Evolutionary conservation across 2,888 invertebrate species (phyloP).

Genomic region (Sabatieria punctata): DNA sequence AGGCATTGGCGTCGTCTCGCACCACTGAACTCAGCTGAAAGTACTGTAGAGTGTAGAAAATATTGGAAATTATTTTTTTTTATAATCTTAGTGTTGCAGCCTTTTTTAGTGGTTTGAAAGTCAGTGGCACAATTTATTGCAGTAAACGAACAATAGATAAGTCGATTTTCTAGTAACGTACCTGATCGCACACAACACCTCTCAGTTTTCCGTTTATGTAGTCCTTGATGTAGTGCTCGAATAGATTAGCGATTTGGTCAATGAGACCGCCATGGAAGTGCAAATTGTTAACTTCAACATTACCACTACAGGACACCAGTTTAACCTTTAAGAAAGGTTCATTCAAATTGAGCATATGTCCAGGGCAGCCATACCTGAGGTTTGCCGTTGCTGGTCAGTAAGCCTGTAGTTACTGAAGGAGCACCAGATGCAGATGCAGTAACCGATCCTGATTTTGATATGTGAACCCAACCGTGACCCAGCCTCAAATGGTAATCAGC

Average conservation of each 20-base stretch:
- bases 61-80: not conserved
- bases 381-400: no score
- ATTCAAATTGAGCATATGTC: no score
- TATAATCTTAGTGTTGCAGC: no score
- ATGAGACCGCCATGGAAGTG: not conserved
- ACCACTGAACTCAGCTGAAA: not conserved
- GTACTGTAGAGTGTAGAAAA: not conserved
- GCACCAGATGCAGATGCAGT: not conserved
- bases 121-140: no score
- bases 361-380: no score
- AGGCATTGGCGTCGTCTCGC: not conserved
- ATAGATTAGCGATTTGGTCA: not conserved
- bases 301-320: not conserved
- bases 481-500: not conserved
- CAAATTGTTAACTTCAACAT: not conserved
- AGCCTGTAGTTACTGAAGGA: no score
- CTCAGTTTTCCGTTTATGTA: not conserved
- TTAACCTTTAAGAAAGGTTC: no score
- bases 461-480: not conserved
- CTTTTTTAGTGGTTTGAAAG: no score
- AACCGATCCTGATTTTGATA: not conserved
- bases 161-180: no score
- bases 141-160: no score
- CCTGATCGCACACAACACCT: not conserved
- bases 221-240: not conserved